Conservation (phyloP, 1,140 invertebrate genomes). For the Aethina tumida region DNA sequence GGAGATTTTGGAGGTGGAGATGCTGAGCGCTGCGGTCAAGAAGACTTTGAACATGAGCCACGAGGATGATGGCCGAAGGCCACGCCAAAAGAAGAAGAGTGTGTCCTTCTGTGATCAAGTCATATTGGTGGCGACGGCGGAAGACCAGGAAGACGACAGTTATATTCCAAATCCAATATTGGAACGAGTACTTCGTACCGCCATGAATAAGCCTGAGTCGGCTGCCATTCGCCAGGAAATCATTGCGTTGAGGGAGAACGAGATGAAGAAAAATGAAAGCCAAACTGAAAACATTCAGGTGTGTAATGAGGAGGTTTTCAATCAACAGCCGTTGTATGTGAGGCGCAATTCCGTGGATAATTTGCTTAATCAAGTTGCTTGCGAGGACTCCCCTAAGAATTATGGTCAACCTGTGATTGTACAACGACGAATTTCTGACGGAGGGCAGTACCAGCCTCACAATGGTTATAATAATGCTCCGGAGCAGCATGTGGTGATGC, state of each 20-base stretch:
- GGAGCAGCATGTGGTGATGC: no score
- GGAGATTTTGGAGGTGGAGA: slow-evolving; percentile 44
- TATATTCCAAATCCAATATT: slow-evolving; percentile 86
- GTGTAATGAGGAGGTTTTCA: not conserved
- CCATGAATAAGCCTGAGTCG: slow-evolving; percentile 61
- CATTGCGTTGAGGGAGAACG: slow-evolving; percentile 38
- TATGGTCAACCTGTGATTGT: no score
- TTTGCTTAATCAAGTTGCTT: slow-evolving; percentile 17
- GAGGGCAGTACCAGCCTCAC: no score
- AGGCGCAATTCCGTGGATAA: slow-evolving; percentile 24
- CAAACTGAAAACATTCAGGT: not conserved
- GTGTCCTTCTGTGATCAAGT: slow-evolving; percentile 92
- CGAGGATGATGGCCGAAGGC: slow-evolving; percentile 20
- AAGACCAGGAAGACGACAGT: slow-evolving; percentile 81
- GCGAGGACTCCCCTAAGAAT: no score
- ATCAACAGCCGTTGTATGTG: slow-evolving; percentile 14
- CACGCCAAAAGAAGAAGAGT: slow-evolving; percentile 81
- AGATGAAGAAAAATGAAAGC: slow-evolving; percentile 14
- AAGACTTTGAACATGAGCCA: slow-evolving; percentile 31
- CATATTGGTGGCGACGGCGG: slow-evolving; percentile 80
- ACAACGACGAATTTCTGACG: no score
- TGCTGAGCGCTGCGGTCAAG: slow-evolving; percentile 41
- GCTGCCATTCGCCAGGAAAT: slow-evolving; percentile 43
- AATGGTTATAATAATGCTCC: no score
- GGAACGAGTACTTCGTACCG: slow-evolving; percentile 72